Conservation (phyloP, 1,140 invertebrate genomes). For the Drosophila dunni region DNA sequence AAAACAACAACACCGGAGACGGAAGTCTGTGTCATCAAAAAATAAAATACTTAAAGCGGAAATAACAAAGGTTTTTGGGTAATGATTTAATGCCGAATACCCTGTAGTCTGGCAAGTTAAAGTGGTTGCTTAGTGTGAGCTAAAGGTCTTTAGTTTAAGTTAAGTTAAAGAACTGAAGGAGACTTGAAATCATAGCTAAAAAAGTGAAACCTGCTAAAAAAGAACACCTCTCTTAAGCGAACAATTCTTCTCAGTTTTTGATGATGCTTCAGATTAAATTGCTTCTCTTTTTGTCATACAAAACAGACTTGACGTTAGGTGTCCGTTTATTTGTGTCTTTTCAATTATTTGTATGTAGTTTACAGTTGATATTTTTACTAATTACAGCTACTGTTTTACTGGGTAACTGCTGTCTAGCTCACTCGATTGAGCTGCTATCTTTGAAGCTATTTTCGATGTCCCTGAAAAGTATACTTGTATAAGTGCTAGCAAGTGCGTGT, state of each 20-base stretch:
- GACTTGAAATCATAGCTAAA: too few species aligned
- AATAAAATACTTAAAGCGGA: constrained; percentile 63
- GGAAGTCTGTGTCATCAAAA: constrained; percentile 69
- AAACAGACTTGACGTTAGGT: too few species aligned
- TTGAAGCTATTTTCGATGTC: not conserved
- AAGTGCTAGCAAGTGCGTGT: not conserved
- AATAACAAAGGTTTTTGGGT: constrained; percentile 55
- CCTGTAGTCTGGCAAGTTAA: not conserved
- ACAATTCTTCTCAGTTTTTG: too few species aligned
- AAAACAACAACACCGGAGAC: constrained; percentile 10
- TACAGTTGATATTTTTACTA: too few species aligned
- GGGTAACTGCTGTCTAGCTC: not conserved
- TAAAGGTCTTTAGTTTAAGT: too few species aligned
- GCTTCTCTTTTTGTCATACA: too few species aligned
- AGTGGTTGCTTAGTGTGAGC: not conserved
- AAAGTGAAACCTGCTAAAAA: too few species aligned
- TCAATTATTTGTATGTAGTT: too few species aligned
- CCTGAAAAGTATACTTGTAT: constrained; percentile 3
- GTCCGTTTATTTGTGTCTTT: too few species aligned
- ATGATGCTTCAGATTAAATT: not conserved
- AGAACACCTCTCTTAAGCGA: too few species aligned
- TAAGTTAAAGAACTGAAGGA: too few species aligned
- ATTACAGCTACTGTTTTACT: not conserved
- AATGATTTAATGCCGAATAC: constrained; percentile 13
- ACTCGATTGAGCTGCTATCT: not conserved